Evolutionary conservation across 2,797 vertebrate species (phyloP).

Genomic region (Pelodytes ibericus): DNA sequence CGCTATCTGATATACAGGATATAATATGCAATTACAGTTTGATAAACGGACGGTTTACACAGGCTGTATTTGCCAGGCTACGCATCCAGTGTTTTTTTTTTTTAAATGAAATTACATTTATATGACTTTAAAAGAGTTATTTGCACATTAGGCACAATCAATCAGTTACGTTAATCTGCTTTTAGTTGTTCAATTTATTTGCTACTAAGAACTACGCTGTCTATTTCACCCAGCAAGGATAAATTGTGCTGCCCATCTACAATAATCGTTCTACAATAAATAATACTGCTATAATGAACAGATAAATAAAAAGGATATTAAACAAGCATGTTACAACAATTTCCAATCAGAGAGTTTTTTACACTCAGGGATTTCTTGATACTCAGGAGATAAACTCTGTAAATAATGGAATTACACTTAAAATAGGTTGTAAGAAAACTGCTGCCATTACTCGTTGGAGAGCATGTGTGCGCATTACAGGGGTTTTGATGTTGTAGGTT

Average conservation of each 20-base stretch:
- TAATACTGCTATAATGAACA: constrained; percentile 23
- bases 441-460: too few species aligned
- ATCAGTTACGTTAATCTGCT: constrained; percentile 59
- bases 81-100: neutral
- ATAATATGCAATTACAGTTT: constrained; percentile 31
- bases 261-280: constrained; percentile 27
- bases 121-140: constrained; percentile 36
- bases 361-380: too few species aligned
- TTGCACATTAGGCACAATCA: constrained; percentile 58
- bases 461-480: too few species aligned
- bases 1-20: constrained; percentile 13
- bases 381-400: too few species aligned
- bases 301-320: constrained; percentile 39
- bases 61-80: neutral
- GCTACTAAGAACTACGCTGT: constrained; percentile 59
- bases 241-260: constrained; percentile 40
- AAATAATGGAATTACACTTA: too few species aligned
- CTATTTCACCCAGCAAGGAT: constrained; percentile 41
- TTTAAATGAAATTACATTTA: constrained; percentile 27
- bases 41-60: constrained; percentile 34
- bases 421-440: too few species aligned
- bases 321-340: constrained; percentile 32
- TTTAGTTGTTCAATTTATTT: constrained; percentile 59
- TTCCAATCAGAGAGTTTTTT: constrained; percentile 14
- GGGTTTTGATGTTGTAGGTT: too few species aligned